Conservation (phyloP, 2,797 vertebrate genomes). For the Mormyrus hasselquistii region DNA sequence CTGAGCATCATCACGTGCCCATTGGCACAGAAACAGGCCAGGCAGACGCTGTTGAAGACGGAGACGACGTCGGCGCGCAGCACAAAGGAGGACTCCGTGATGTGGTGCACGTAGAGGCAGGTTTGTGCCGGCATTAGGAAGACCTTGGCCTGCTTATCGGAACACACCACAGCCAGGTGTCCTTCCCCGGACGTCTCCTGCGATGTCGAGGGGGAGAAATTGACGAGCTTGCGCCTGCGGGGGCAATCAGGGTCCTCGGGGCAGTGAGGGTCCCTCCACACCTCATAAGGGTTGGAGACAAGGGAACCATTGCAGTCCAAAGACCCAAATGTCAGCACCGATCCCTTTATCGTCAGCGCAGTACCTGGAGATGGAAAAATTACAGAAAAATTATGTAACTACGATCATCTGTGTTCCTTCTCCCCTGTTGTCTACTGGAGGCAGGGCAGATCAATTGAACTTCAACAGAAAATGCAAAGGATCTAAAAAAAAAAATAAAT, state of each 20-base stretch:
- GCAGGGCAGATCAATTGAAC: neutral
- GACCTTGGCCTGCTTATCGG: conserved; percentile 79
- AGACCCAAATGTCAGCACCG: conserved; percentile 66
- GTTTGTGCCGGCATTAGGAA: conserved; percentile 74
- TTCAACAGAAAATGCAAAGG: neutral
- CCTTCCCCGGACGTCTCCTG: conserved; percentile 65
- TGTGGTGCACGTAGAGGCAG: conserved; percentile 72
- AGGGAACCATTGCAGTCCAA: conserved; percentile 63
- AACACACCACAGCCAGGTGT: conserved; percentile 71
- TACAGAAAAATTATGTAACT: neutral
- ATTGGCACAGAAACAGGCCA: conserved; percentile 75
- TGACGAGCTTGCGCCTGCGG: conserved; percentile 66
- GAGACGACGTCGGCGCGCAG: conserved; percentile 67
- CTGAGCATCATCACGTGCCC: conserved; percentile 77
- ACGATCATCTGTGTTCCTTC: neutral
- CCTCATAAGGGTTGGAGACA: conserved; percentile 66
- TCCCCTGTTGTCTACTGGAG: neutral
- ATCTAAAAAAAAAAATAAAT: neutral
- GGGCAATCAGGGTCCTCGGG: conserved; percentile 63
- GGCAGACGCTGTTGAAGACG: conserved; percentile 66
- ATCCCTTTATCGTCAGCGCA: conserved; percentile 67
- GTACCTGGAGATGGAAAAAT: conserved; percentile 50
- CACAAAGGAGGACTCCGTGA: conserved; percentile 75
- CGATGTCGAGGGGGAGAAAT: conserved; percentile 61
- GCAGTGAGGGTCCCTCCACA: conserved; percentile 66